Conservation (phyloP, 2,888 invertebrate species). For the Adineta ricciae region DNA sequence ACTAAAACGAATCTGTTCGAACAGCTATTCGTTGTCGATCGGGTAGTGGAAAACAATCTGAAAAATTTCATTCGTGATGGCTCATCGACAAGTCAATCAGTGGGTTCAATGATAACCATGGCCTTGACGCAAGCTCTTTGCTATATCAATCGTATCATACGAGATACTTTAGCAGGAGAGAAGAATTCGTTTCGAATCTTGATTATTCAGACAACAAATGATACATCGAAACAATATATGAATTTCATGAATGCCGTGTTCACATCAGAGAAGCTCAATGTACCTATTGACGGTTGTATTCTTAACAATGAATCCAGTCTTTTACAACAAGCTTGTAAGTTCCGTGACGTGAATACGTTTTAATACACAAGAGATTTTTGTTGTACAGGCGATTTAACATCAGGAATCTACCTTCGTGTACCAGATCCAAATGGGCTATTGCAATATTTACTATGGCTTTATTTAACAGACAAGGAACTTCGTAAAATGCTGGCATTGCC, state of each 20-base stretch:
- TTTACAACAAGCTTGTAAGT: slow-evolving; percentile 57
- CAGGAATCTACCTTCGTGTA: slow-evolving; percentile 77
- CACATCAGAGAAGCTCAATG: slow-evolving; percentile 73
- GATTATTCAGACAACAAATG: slow-evolving; percentile 70
- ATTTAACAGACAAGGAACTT: slow-evolving; percentile 63
- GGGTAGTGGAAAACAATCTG: slow-evolving; percentile 10
- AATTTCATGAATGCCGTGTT: slow-evolving; percentile 97
- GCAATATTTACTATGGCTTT: slow-evolving; percentile 83
- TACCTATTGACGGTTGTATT: slow-evolving; percentile 81
- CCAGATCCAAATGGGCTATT: slow-evolving; percentile 74
- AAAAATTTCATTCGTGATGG: not conserved
- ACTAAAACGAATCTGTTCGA: slow-evolving; percentile 6
- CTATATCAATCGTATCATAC: slow-evolving; percentile 57
- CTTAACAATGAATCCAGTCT: slow-evolving; percentile 78
- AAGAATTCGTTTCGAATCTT: slow-evolving; percentile 40
- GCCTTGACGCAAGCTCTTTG: slow-evolving; percentile 79
- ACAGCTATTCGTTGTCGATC: slow-evolving; percentile 18
- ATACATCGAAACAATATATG: slow-evolving; percentile 67
- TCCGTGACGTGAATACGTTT: not conserved
- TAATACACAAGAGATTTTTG: slow-evolving; percentile 25
- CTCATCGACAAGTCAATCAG: slow-evolving; percentile 38
- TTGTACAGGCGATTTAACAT: slow-evolving; percentile 82
- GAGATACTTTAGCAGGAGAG: slow-evolving; percentile 47
- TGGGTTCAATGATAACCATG: slow-evolving; percentile 62
- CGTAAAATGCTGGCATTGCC: slow-evolving; percentile 73